Conservation (phyloP, 2,113 vertebrate species). For the Tachysurus vachellii region DNA sequence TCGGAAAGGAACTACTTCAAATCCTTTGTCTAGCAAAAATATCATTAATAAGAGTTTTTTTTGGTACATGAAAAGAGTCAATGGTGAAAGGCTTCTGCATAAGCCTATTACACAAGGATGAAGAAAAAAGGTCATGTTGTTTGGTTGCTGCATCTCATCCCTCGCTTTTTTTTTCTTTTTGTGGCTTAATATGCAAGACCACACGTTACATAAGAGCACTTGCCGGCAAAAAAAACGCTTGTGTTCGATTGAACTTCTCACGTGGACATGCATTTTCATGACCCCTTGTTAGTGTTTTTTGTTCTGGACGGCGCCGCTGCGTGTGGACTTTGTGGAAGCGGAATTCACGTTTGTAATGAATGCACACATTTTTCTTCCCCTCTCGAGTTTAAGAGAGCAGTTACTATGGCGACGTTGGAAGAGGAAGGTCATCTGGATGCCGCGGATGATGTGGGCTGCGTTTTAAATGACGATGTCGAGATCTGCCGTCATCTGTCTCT, state of each 20-base stretch:
- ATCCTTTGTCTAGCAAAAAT: not conserved
- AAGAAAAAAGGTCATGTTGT: conserved; percentile 1
- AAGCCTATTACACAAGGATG: conserved; percentile 24
- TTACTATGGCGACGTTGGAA: conserved; percentile 67
- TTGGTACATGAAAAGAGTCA: not conserved
- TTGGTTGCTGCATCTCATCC: not conserved
- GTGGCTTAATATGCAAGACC: conserved; percentile 29
- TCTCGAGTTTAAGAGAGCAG: conserved; percentile 57
- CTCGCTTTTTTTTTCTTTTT: conserved; percentile 2
- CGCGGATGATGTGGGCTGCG: conserved; percentile 24
- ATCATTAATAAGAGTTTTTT: not conserved
- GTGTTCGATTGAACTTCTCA: not conserved
- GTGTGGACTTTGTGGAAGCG: not conserved
- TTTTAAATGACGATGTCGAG: conserved; percentile 4
- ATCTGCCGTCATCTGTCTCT: conserved; percentile 20
- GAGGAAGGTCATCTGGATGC: conserved; percentile 59
- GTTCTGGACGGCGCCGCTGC: not conserved
- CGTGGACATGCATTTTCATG: conserved; percentile 1
- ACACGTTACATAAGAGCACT: conserved; percentile 47
- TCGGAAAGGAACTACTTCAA: not conserved
- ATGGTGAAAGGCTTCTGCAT: not conserved
- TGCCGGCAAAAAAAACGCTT: conserved; percentile 44
- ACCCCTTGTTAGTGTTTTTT: not conserved
- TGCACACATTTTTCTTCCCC: conserved; percentile 2
- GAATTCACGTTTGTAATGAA: not conserved